Conservation (phyloP, 2,797 vertebrate genomes). For the Crenichthys baileyi region DNA sequence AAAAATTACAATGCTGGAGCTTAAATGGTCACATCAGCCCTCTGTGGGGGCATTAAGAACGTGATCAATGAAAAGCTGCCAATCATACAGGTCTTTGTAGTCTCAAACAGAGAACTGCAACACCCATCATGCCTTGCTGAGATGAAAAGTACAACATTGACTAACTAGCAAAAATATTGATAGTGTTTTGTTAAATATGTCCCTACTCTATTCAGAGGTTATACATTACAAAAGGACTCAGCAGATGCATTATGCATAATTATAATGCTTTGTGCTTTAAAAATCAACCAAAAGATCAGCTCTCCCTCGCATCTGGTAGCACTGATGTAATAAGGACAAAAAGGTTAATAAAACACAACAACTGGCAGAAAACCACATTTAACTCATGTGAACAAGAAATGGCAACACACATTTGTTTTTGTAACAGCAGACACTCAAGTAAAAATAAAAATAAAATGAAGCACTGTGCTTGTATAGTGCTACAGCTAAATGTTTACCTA, state of each 20-base stretch:
- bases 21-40: constrained; percentile 51
- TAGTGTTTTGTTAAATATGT: constrained; percentile 29
- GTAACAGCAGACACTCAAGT: constrained; percentile 59
- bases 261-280: constrained; percentile 29
- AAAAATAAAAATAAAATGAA: constrained; percentile 50
- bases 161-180: constrained; percentile 29
- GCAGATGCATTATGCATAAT: constrained; percentile 14
- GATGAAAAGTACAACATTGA: constrained; percentile 34
- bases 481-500: constrained; percentile 67
- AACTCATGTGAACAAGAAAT: constrained; percentile 65
- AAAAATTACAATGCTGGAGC: constrained; percentile 32
- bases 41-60: constrained; percentile 40
- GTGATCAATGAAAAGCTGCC: constrained; percentile 56
- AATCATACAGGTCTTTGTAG: constrained; percentile 76
- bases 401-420: constrained; percentile 56
- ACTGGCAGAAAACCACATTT: constrained; percentile 54
- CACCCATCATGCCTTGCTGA: constrained; percentile 76
- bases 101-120: constrained; percentile 59
- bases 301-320: constrained; percentile 36
- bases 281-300: constrained; percentile 32
- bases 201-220: constrained; percentile 35
- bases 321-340: constrained; percentile 29
- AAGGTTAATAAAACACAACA: constrained; percentile 33
- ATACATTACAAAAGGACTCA: constrained; percentile 35
- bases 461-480: constrained; percentile 65